These are phyloP conservation scores for Andrena praecox DNA, from an alignment of 2,888 invertebrate genomes.

Conservation along the genomic window DNA sequence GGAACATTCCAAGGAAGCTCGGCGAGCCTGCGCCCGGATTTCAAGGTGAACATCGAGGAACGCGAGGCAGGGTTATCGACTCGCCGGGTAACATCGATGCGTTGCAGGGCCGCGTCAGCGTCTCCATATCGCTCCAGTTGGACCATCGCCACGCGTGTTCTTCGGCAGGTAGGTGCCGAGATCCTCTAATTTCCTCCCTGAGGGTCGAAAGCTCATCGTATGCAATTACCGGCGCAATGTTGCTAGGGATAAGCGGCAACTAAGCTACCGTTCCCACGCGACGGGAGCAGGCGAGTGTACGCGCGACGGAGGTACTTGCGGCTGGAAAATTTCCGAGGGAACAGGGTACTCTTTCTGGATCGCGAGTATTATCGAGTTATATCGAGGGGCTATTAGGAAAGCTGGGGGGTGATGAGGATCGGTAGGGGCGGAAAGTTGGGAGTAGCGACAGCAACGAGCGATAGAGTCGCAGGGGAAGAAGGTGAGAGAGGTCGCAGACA, in stretches of 20 bases:
- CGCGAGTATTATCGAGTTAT: not conserved
- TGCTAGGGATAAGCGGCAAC: too few species aligned
- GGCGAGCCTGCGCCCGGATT: not conserved
- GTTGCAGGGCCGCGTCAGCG: slow-evolving; percentile 31
- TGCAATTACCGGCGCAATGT: too few species aligned
- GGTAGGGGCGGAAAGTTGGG: not conserved
- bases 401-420: not conserved
- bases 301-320: too few species aligned
- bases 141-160: not conserved
- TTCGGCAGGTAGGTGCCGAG: not conserved
- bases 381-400: not conserved
- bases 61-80: not conserved
- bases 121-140: slow-evolving; percentile 19
- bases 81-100: slow-evolving; percentile 64
- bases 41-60: not conserved
- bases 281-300: too few species aligned
- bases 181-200: not conserved
- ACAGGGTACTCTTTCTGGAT: too few species aligned
- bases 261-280: too few species aligned
- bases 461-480: slow-evolving; percentile 25
- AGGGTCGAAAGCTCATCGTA: too few species aligned
- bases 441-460: not conserved
- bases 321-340: too few species aligned
- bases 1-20: not conserved
- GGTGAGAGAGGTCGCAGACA: slow-evolving; percentile 45